These are phyloP conservation scores for Phaethornis superciliosus DNA, from an alignment of 2,113 vertebrate genomes.

Conservation along the genomic window DNA sequence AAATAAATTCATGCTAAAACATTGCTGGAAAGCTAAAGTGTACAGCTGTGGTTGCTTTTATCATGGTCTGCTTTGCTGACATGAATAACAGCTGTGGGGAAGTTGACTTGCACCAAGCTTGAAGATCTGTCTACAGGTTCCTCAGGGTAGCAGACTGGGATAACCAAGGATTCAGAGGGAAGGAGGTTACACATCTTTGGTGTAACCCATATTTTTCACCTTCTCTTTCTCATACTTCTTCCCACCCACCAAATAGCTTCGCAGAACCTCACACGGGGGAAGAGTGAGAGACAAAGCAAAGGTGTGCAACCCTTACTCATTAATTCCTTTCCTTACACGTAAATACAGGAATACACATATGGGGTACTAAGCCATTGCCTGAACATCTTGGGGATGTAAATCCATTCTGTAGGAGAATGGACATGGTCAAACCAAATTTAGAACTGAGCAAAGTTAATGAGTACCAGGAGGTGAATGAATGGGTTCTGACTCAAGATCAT, in stretches of 20 bases:
- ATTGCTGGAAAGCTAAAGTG: background rate
- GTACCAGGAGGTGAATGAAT: background rate
- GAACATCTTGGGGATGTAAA: background rate
- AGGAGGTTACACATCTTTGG: rapidly evolving
- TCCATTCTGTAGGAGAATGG: background rate
- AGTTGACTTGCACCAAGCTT: background rate
- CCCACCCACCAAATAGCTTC: background rate
- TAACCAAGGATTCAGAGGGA: background rate
- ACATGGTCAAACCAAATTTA: background rate
- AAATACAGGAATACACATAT: background rate
- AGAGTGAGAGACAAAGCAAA: background rate
- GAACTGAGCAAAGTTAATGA: rapidly evolving
- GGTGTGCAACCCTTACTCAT: rapidly evolving
- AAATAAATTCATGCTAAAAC: background rate
- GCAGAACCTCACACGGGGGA: background rate
- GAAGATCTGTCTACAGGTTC: background rate
- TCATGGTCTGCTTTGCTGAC: background rate
- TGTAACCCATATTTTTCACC: background rate
- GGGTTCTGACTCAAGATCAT: background rate
- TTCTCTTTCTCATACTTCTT: background rate
- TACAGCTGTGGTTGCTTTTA: rapidly evolving
- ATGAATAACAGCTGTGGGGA: background rate
- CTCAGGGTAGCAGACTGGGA: background rate
- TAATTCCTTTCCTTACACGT: background rate
- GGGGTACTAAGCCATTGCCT: background rate